Conservation (phyloP, 2,888 invertebrate species). For the Cosmorhoe ocellata region DNA sequence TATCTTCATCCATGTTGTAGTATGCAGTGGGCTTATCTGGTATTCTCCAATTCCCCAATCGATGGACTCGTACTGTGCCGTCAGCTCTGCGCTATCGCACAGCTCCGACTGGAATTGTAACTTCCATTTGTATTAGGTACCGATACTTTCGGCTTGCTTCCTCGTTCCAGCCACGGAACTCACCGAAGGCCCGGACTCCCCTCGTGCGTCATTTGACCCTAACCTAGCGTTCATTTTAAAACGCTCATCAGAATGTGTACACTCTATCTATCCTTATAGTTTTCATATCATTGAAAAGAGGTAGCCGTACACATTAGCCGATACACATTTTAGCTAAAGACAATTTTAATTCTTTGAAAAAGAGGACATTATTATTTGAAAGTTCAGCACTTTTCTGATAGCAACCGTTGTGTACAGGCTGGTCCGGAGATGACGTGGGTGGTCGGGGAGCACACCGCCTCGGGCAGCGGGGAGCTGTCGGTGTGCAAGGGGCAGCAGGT, state of each 20-base stretch:
- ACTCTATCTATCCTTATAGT: no score
- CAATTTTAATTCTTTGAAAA: no score
- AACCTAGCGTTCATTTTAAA: no score
- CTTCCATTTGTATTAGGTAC: neutral
- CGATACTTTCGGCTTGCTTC: neutral
- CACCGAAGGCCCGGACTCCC: neutral
- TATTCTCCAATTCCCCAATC: slow-evolving; percentile 38
- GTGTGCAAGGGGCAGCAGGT: slow-evolving; percentile 97
- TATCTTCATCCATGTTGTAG: slow-evolving; percentile 51
- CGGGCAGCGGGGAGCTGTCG: slow-evolving; percentile 89
- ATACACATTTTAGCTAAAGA: no score
- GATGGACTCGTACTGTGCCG: slow-evolving; percentile 27
- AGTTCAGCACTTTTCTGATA: no score
- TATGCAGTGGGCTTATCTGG: slow-evolving; percentile 56
- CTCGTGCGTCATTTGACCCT: no score
- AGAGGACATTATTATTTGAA: no score
- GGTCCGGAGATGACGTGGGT: slow-evolving; percentile 96
- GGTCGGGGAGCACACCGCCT: slow-evolving; percentile 91
- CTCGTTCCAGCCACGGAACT: neutral
- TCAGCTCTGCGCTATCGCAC: slow-evolving; percentile 25
- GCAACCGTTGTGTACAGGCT: slow-evolving; percentile 84
- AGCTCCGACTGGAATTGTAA: neutral
- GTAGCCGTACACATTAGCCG: no score
- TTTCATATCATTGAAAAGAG: no score
- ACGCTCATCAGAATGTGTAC: no score